phyloP scores from a whole-genome alignment of 2,797 vertebrate genomes.

The Notolabrus celidotus region DNA sequence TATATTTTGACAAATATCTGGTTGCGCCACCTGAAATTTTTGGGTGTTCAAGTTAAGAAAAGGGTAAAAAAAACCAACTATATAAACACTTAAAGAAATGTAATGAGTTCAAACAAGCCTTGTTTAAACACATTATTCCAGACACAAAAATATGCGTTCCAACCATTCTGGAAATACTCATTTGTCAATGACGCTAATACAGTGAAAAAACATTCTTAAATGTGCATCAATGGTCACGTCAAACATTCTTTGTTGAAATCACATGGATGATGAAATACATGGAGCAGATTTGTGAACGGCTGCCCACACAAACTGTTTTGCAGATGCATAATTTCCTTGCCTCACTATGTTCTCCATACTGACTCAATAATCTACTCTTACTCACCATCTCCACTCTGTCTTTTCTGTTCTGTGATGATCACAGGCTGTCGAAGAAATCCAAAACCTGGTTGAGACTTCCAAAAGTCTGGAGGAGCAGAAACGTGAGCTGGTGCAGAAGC shows the following conservation, averaged over 20 bases:
- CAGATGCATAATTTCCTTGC: neutral
- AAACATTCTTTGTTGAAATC: neutral
- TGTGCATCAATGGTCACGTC: neutral
- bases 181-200: too few relatives aligned
- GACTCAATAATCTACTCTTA: neutral
- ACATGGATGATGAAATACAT: neutral
- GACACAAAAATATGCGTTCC: too few relatives aligned
- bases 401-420: slow-evolving; percentile 17
- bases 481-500: slow-evolving; percentile 44
- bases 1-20: too few relatives aligned
- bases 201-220: too few relatives aligned
- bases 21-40: too few relatives aligned
- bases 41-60: too few relatives aligned
- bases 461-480: slow-evolving; percentile 67
- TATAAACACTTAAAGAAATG: too few relatives aligned
- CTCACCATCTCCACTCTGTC: neutral
- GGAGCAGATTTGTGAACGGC: neutral
- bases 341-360: neutral
- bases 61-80: too few relatives aligned
- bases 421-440: slow-evolving; percentile 77
- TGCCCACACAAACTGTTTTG: neutral
- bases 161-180: too few relatives aligned
- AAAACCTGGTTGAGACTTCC: slow-evolving; percentile 37
- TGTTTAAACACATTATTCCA: too few relatives aligned
- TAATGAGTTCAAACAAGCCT: too few relatives aligned